Conservation (phyloP, 2,888 invertebrate genomes). For the Vanessa cardui region DNA sequence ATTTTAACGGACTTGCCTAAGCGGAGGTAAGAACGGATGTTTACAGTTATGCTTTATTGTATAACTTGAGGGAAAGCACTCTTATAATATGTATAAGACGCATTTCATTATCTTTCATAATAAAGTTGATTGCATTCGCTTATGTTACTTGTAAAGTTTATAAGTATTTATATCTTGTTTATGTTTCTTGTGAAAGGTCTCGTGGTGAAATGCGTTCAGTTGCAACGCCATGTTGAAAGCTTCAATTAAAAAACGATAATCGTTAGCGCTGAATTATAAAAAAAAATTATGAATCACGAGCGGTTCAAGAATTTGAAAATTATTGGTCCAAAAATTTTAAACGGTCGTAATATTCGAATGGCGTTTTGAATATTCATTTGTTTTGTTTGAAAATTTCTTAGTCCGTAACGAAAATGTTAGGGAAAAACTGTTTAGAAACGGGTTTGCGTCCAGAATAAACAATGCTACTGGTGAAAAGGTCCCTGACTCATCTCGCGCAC, state of each 20-base stretch:
- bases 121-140: constrained; percentile 17
- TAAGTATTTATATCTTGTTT: constrained; percentile 12
- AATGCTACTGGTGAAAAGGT: constrained; percentile 72
- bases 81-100: constrained; percentile 30
- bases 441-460: constrained; percentile 71
- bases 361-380: constrained; percentile 59
- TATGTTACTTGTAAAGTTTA: constrained; percentile 15
- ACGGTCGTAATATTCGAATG: constrained; percentile 17
- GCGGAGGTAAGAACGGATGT: constrained; percentile 78
- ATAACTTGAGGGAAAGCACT: constrained; percentile 64
- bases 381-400: constrained; percentile 45
- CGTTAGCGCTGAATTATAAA: constrained; percentile 15
- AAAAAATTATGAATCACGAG: neutral
- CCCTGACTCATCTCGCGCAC: constrained; percentile 70
- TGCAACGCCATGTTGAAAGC: constrained; percentile 31
- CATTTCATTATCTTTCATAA: constrained; percentile 36
- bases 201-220: constrained; percentile 24
- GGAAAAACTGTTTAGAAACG: constrained; percentile 63
- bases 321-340: constrained; percentile 4
- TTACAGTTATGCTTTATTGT: constrained; percentile 79
- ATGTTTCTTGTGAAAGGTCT: constrained; percentile 24
- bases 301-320: constrained; percentile 1
- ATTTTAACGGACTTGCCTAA: constrained; percentile 80
- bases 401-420: constrained; percentile 57
- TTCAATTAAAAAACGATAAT: constrained; percentile 34